Conservation (phyloP, 2,888 invertebrate genomes). For the Folsomia candida region DNA sequence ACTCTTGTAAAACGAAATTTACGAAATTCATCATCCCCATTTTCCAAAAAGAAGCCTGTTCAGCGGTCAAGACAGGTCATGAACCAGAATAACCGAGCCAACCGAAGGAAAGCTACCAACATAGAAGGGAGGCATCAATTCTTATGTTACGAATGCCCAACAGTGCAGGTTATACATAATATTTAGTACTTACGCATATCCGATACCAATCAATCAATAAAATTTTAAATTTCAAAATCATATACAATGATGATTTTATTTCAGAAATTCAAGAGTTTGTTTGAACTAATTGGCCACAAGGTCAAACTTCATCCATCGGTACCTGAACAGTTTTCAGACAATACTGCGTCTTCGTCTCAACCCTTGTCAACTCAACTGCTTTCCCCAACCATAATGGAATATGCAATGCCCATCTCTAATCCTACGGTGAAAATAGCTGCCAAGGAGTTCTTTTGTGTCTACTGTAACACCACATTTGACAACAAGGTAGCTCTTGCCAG, state of each 20-base stretch:
- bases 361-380: neutral
- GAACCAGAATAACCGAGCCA: neutral
- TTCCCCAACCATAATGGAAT: neutral
- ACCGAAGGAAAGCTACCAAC: neutral
- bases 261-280: constrained; percentile 39
- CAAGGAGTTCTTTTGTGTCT: constrained; percentile 42
- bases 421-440: neutral
- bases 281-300: constrained; percentile 41
- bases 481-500: constrained; percentile 25
- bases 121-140: constrained; percentile 24
- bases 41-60: neutral
- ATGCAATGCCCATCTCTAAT: neutral
- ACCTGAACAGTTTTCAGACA: neutral
- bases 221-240: neutral
- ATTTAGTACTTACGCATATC: neutral
- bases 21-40: no score
- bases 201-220: no score
- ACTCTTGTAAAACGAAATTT: no score
- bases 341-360: neutral
- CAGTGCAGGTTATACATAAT: constrained; percentile 22
- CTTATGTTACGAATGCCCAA: constrained; percentile 38
- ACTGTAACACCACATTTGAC: constrained; percentile 41
- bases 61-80: neutral
- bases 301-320: constrained; percentile 29
- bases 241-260: constrained; percentile 4